These are phyloP conservation scores for Rhinogobio ventralis DNA, from an alignment of 2,797 vertebrate species.

Conservation along the genomic window DNA sequence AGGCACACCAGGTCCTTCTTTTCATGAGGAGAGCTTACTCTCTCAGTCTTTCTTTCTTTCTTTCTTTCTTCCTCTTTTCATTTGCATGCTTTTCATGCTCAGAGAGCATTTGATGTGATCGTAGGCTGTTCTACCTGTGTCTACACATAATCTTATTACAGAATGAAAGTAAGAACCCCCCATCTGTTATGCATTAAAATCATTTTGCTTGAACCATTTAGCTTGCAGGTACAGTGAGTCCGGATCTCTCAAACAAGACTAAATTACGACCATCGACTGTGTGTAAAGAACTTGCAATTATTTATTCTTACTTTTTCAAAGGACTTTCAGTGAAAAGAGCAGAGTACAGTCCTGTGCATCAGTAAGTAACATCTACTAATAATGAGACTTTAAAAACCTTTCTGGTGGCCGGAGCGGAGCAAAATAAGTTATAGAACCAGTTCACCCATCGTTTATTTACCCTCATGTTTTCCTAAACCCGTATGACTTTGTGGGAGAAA, in stretches of 20 bases:
- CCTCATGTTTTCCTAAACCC: not conserved
- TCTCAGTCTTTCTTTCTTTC: not conserved
- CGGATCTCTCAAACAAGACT: constrained; percentile 2
- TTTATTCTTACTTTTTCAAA: not conserved
- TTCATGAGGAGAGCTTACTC: constrained; percentile 35
- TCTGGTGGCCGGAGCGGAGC: not conserved
- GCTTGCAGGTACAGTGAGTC: constrained; percentile 22
- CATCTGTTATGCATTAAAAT: constrained; percentile 30
- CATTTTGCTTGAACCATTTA: constrained; percentile 26
- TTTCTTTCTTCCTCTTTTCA: constrained; percentile 20
- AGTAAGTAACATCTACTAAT: not conserved
- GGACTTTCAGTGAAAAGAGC: not conserved
- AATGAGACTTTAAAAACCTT: constrained; percentile 29
- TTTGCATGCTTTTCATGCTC: no score
- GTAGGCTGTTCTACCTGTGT: constrained; percentile 49
- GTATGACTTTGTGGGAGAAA: not conserved
- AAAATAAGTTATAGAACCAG: not conserved
- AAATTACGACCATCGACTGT: not conserved
- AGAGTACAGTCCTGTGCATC: not conserved
- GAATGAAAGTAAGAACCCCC: constrained; percentile 54
- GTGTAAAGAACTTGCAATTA: constrained; percentile 3
- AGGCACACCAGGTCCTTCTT: constrained; percentile 23
- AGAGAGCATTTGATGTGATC: constrained; percentile 55
- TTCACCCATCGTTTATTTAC: not conserved
- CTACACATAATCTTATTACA: constrained; percentile 54